A percentile compares a stretch with the other conserved stretches of the same genome.
Conservation (phyloP, 1,140 invertebrate species). For the Saccostrea echinata region DNA sequence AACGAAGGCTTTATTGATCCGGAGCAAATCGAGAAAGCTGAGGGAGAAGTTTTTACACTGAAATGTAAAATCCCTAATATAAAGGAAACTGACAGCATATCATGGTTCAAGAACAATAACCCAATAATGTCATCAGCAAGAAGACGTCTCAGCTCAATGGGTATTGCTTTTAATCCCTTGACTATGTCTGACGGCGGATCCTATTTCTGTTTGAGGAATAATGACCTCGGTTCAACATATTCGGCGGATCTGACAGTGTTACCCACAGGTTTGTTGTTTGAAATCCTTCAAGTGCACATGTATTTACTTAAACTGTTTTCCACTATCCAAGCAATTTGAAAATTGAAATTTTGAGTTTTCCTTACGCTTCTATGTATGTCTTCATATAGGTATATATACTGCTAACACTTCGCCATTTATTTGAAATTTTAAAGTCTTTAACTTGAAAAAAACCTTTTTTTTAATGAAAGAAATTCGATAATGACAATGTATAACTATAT, state of each 20-base stretch:
- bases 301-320: too few relatives aligned
- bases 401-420: too few relatives aligned
- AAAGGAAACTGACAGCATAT: not conserved
- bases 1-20: not conserved
- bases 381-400: too few relatives aligned
- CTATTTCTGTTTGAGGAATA: not conserved
- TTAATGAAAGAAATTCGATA: too few relatives aligned
- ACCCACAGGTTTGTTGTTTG: not conserved
- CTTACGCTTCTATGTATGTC: too few relatives aligned
- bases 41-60: not conserved
- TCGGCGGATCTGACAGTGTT: not conserved
- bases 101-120: not conserved
- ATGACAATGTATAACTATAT: too few relatives aligned
- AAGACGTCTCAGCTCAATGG: not conserved
- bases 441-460: too few relatives aligned
- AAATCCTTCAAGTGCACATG: too few relatives aligned
- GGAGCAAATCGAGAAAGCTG: not conserved
- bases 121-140: not conserved
- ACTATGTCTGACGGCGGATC: not conserved
- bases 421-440: too few relatives aligned
- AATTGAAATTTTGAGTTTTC: too few relatives aligned
- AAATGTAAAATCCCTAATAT: conserved; percentile 1
- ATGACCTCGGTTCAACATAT: not conserved
- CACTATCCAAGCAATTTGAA: too few relatives aligned
- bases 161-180: not conserved